Conservation (phyloP, 2,888 invertebrate genomes). For the Conops quadrifasciatus region DNA sequence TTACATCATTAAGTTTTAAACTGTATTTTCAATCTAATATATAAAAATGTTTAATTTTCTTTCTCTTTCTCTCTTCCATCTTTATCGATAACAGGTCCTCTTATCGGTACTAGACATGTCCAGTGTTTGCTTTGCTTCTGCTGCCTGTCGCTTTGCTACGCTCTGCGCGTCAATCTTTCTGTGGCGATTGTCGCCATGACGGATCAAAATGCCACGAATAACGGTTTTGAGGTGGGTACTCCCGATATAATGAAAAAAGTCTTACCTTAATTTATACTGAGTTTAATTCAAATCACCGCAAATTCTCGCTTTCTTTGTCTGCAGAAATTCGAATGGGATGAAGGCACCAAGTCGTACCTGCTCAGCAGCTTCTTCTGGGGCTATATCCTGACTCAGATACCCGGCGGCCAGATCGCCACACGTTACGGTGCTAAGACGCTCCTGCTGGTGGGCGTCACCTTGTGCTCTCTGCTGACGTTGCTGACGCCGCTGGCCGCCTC, state of each 20-base stretch:
- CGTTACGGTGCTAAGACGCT: constrained; percentile 76
- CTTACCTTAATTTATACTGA: no score
- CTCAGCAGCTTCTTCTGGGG: constrained; percentile 76
- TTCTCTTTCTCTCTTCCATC: constrained; percentile 1
- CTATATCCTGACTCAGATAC: constrained; percentile 71
- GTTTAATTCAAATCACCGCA: no score
- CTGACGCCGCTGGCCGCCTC: constrained; percentile 75
- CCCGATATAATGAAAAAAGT: no score
- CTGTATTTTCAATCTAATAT: no score
- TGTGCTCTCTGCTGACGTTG: constrained; percentile 74
- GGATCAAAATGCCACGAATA: constrained; percentile 64
- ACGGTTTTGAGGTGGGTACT: constrained; percentile 63
- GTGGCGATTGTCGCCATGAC: constrained; percentile 81
- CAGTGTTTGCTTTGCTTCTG: constrained; percentile 72
- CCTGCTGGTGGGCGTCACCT: constrained; percentile 67
- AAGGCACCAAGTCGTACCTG: constrained; percentile 67
- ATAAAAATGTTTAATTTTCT: neutral
- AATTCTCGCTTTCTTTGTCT: no score
- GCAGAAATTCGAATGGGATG: constrained; percentile 70
- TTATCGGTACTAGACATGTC: constrained; percentile 71
- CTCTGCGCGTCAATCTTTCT: constrained; percentile 74
- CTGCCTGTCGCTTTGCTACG: constrained; percentile 71
- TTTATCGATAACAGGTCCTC: constrained; percentile 51
- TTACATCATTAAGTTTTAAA: no score
- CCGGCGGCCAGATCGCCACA: constrained; percentile 76